Base-by-base conservation (phyloP, 2,113 vertebrate species). In the Pagrus major region DNA sequence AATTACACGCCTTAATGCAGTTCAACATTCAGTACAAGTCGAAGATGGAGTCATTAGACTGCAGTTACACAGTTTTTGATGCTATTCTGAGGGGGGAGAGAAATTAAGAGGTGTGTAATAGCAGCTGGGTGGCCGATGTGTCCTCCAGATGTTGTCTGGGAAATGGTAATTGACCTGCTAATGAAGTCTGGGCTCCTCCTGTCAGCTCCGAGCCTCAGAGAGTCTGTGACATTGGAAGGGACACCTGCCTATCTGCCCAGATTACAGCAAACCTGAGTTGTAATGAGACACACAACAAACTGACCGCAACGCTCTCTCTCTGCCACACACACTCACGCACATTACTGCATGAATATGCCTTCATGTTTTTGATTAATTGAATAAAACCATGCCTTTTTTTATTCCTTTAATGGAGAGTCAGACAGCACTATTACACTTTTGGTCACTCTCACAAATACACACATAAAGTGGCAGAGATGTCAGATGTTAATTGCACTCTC, bases 61-160 rank as follows among this genome's bases (percentile, higher is more conserved):
- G n/a, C 29, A 29, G 37, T 46, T 72, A 55, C 55, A 71, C 54
- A 35, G 52, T 68, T 80, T 60, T 33, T 71, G 59, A 51, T 67
- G 78, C 33, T 52, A 55, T 71, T 61, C 33, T 59, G 67, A 70
- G 70, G 44, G 41, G 41, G 52, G 46, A 25, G 46, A 52, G 55
- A 33, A 46, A 76, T 78, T 63, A n/a, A 65, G 47, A 63, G 71
- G 65, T 63, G 71, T 61, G 15, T 67, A 72, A 76, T 66, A 63
- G 77, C 81, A 88, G 83, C 76, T 80, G 72, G 79, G 46, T 69
- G 56, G 63, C 54, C 59, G 9, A 23, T 61, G 64, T 84, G 84
- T 84, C 76, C 66, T 89, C 89, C 90, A 91, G 88, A 87, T 92
- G 92, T 88, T 92, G 80, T 85, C 90, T 88, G 77, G 52, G 77